Base-by-base conservation (phyloP, 2,888 invertebrate genomes). In the Cheilosia vulpina region DNA sequence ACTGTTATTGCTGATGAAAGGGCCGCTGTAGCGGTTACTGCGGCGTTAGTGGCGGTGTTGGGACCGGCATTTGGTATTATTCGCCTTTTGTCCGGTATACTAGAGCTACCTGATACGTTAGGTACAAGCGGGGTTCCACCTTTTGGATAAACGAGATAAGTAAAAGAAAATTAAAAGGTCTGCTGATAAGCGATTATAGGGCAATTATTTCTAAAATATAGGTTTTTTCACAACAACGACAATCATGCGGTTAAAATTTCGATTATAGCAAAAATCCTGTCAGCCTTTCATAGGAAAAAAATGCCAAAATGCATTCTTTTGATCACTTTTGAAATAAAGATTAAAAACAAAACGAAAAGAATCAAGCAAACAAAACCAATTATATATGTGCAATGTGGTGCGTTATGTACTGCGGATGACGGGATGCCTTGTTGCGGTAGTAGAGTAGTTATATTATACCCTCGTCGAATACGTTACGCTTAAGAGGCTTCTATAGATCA, bases 91-190 rank as follows among this genome's bases (percentile, higher is more conserved):
- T 87, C 87, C 5, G 81, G 27, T 82, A 80, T 68, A 72, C 71
- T 85, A 72, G 81, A 60, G 82, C 79, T 80, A 60, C 80, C 71
- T 47, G 88, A 57, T 53, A 88, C 82, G 65, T 90, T 89, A 88
- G 93, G 93, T 89, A 93, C 91, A 82, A 93, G 89, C 47, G 93
- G 93, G 31, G 94, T 93, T 89, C 93, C 94, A 90, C 94, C 94
- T 94, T 90, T 87, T 75, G 6, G 45, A 50, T 55, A 65, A 77
- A 60, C 24, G 87, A 87, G 53, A 66, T 65, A 81, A 87, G 65
- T 17, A 84, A 34, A 71, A 69, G 71, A 41, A 31, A 43, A 47
- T 47, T 53, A 24, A 47, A 53, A 21, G 21, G 17, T 21, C 38
- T 47, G 15, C 52, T 41, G n/a, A 4, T 66, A 43, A 45, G 15